Base-by-base conservation (phyloP, 2,888 invertebrate genomes). In the Apamea anceps region DNA sequence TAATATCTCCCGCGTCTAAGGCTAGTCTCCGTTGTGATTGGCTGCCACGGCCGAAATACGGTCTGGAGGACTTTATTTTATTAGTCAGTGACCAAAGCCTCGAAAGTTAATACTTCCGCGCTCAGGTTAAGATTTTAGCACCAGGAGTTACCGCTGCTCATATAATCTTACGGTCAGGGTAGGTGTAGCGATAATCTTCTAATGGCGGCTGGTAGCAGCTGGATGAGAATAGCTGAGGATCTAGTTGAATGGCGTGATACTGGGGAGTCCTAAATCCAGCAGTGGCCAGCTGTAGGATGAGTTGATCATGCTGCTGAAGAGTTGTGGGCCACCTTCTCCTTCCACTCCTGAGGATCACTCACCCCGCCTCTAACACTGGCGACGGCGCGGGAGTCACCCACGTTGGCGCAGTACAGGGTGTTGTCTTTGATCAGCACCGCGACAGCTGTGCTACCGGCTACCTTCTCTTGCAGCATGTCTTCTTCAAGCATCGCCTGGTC, bases 381-480 rank as follows among this genome's bases (percentile, higher is more conserved):
- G 48, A 99, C 98, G 2, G 99, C 99, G 86, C 99, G 97, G 1
- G 99, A 99, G 93, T 99, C 99, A 0, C 99, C 99, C 18, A 99
- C 99, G 94, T 99, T 99, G 78, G 99, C 99, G 97, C 99, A 99
- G 94, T 98, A 99, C 66, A 99, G 96, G 86, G 97, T 98, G 93
- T 98, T 98, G 91, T 99, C 98, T 96, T 99, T 99, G 74, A 99
- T 97, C 42, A 99, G 96, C 75, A 98, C 98, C 75, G 98, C 98
- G 72, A 99, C 98, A 13, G 99, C 99, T 54, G 99, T 99, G 75
- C 99, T 99, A 73, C 99, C 99, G 15, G 99, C 99, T 93, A 99
- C 98, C 94, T 99, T 99, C 94, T 99, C 98, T 93, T 98, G 99
- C 91, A 99, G 97, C 89, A 98, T 97, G 77, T 99, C 98, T 92